Base-by-base conservation (phyloP, 2,888 invertebrate species). In the Cheilosia scutellata region DNA sequence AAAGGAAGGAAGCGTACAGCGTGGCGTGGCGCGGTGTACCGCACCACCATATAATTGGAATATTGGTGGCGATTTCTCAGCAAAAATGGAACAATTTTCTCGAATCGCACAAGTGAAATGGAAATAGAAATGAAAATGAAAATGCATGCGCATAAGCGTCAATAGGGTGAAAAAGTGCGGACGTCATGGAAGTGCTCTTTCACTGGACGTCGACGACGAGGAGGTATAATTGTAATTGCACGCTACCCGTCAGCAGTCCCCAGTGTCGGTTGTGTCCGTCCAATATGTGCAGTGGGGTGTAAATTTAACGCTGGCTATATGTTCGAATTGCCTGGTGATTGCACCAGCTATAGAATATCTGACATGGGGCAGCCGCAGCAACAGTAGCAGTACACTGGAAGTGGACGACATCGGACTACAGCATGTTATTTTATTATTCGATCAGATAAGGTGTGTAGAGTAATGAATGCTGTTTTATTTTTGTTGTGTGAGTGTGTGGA, bases 121-220 rank as follows among this genome's bases (percentile, higher is more conserved):
- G 47, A 55, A 71, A 49, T 58, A 27, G 42, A 71, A 65, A 58
- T 68, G 27, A 25, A 65, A 78, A 78, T 63, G 44, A 33, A 60
- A 71, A 71, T 63, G 58, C 72, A 72, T 72, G 78, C 78, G 78
- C 78, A 72, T 62, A 65, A 63, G 40, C 16, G 55, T 37, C 62
- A 49, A 4, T 27, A 62, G 62, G 78, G 78, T 70, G 55, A 37
- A 16, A 31, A 62, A 33, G 27, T 20, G 3, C 11, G 51, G 55
- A 63, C 74, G 75, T 75, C 63, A 63, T 75, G 62, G 25, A 60
- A 60, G 42, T 37, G 66, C 51, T 76, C 25, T 40, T 25, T 53
- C 29, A 33, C 37, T 53, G 66, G 55, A 11, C 66, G 80, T 40
- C 29, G 13, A 65, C 37, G 51, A 65, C 33, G 65, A 79, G 60